Evolutionary conservation across 2,888 invertebrate species (phyloP).

Genomic region (Mesorhabditis sp.): DNA sequence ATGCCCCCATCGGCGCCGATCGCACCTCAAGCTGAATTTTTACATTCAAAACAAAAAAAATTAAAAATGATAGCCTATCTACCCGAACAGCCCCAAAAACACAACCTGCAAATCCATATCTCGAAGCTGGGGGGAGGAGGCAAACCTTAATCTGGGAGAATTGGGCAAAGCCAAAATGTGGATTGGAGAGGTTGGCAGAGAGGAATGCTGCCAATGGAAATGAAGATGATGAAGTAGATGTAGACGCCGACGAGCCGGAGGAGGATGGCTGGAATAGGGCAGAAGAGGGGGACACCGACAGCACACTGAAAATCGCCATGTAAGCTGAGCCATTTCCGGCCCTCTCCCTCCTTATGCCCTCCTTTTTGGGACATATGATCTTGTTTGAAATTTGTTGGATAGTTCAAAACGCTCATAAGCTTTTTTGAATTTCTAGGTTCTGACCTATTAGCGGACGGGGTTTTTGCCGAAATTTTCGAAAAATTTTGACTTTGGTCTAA

Average conservation of each 20-base stretch:
- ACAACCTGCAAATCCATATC: too few relatives aligned
- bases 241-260: not conserved
- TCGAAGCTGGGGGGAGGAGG: too few relatives aligned
- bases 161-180: slow-evolving; percentile 2
- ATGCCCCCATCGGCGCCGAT: not conserved
- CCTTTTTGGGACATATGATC: not conserved
- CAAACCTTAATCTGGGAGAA: not conserved
- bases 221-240: not conserved
- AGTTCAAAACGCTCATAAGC: too few relatives aligned
- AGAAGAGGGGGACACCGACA: not conserved
- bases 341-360: not conserved
- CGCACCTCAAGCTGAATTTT: not conserved
- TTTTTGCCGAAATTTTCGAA: not conserved
- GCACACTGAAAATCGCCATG: not conserved
- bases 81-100: not conserved
- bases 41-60: not conserved
- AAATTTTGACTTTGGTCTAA: not conserved
- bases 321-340: not conserved
- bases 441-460: too few relatives aligned
- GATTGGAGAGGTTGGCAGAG: not conserved
- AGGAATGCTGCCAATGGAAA: not conserved
- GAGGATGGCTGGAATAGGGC: too few relatives aligned
- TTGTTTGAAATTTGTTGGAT: too few relatives aligned
- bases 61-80: too few relatives aligned
- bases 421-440: too few relatives aligned